Evolutionary conservation across 2,888 invertebrate genomes (phyloP), one percentile per base, ranked within the genome.

Genomic region (Plebejus melissa): DNA sequence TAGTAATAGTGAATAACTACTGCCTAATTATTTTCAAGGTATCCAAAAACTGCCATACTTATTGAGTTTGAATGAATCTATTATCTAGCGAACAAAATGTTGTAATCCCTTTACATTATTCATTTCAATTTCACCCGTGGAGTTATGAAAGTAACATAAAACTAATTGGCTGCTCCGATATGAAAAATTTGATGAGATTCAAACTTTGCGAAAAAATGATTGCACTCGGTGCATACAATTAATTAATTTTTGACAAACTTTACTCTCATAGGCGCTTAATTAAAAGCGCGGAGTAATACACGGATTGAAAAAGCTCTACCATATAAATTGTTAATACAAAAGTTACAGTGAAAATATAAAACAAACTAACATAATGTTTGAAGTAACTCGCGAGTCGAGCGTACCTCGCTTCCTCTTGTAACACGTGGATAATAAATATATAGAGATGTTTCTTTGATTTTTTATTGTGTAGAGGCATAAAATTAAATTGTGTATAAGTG

Each of bases 331-430:
- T 83, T 54, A n/a, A 71, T 71, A 46, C 82, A 84, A 82, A 88
- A 84, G 83, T 82, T 83, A 81, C 82, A 80, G 81, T 84, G 85
- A 87, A 90, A 89, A 90, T 87, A 87, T 87, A 87, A 87, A 89
- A 86, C 87, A 89, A 87, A 89, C 86, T 82, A 84, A 87, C 87
- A 85, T 83, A 83, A 87, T 86, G 87, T 88, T 90, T 86, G 85
- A 84, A 88, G 87, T 88, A 88, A 89, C 87, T 88, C 88, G 85
- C 83, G 86, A 83, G 83, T 84, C 81, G 85, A 84, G 83, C 86
- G 86, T 87, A 88, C 88, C 88, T 85, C 85, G 88, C 88, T 91
- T 92, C 91, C 91, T 90, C 83, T 85, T 84, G 79, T 81, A 81
- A 82, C 81, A 79, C 80, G 80, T 81, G 79, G 83, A 79, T 76